These are phyloP conservation scores for Napeogenes inachia DNA, from an alignment of 2,888 invertebrate species.

Conservation along the genomic window DNA sequence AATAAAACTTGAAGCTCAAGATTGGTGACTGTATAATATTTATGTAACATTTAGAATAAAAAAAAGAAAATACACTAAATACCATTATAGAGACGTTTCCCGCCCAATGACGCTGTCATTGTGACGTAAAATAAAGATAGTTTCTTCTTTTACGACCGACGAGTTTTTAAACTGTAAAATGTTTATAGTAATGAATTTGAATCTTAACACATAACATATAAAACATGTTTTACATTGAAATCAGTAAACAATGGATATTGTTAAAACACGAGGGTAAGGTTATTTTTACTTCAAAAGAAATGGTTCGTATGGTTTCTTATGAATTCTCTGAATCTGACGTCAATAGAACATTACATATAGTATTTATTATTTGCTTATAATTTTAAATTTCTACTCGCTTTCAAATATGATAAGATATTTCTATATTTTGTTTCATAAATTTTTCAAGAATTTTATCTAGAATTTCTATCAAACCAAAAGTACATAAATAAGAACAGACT, in stretches of 20 bases:
- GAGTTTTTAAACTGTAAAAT: not conserved
- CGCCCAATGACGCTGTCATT: too few relatives aligned
- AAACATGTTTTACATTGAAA: not conserved
- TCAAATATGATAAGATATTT: not conserved
- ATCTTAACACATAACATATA: not conserved
- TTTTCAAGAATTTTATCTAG: too few relatives aligned
- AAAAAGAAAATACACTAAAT: too few relatives aligned
- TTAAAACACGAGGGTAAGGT: not conserved
- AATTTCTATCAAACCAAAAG: too few relatives aligned
- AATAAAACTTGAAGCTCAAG: too few relatives aligned
- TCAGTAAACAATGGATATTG: not conserved
- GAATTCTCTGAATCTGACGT: not conserved
- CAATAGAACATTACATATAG: not conserved
- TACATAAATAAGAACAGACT: too few relatives aligned
- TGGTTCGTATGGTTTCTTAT: conserved; percentile 5
- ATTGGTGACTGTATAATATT: too few relatives aligned
- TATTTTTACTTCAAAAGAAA: conserved; percentile 5
- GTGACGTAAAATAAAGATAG: not conserved
- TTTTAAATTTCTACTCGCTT: not conserved
- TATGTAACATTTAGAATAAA: too few relatives aligned
- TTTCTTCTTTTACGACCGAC: not conserved
- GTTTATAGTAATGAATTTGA: not conserved
- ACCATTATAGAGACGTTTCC: too few relatives aligned
- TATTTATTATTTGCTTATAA: not conserved
- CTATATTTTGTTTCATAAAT: too few relatives aligned